These are phyloP conservation scores for Drosophila gaucha DNA, from an alignment of 2,888 invertebrate species.

Conservation along the genomic window DNA sequence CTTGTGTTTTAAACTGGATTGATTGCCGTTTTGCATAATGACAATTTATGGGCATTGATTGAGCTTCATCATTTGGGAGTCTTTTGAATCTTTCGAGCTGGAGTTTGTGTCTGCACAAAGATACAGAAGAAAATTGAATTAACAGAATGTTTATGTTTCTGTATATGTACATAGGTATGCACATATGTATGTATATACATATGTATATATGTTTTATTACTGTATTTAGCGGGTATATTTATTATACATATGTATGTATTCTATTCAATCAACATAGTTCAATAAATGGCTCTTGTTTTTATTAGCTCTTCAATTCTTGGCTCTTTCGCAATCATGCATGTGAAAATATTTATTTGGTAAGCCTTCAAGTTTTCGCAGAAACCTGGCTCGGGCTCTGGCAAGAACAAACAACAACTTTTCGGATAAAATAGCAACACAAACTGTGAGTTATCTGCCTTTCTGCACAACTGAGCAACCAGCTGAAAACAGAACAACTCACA, in stretches of 20 bases:
- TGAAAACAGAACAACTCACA: conserved; percentile 31
- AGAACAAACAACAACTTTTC: conserved; percentile 18
- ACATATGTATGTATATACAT: too few relatives aligned
- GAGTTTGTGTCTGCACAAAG: too few relatives aligned
- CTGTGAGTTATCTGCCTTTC: conserved; percentile 69
- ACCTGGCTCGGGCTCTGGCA: conserved; percentile 12
- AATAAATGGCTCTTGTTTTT: too few relatives aligned
- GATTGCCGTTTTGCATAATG: conserved; percentile 48
- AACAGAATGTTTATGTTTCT: background rate
- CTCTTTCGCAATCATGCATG: conserved; percentile 40
- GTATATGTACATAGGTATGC: too few relatives aligned
- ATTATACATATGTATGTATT: too few relatives aligned
- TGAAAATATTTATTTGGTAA: conserved; percentile 53
- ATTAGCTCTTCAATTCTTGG: background rate
- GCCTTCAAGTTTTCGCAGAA: conserved; percentile 59
- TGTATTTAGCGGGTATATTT: too few relatives aligned
- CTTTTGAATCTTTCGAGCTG: background rate
- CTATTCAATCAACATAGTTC: too few relatives aligned
- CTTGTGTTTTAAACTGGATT: conserved; percentile 36
- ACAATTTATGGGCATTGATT: conserved; percentile 22
- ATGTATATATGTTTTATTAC: too few relatives aligned
- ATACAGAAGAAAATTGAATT: background rate
- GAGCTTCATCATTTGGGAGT: conserved; percentile 5
- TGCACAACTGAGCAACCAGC: conserved; percentile 67
- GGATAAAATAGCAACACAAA: too few relatives aligned